Base-by-base conservation (phyloP, 2,888 invertebrate species). In the Polylopha cassiicola region DNA sequence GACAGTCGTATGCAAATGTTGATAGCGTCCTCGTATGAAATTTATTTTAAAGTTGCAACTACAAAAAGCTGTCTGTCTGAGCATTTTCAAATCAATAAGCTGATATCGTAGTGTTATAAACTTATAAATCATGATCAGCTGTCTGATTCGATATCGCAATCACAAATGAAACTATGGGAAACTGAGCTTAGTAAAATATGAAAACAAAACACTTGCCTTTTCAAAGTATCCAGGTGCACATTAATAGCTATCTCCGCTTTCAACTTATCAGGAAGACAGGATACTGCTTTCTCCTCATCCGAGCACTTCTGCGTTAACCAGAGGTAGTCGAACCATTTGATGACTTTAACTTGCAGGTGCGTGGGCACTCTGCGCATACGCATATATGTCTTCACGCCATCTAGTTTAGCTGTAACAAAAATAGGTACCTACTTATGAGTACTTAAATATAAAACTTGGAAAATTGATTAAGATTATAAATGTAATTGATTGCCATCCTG, bases 201-300 rank as follows among this genome's bases (percentile, higher is more conserved):
- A 14, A 9, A 15, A 14, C 21, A 17, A 14, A 43, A 26, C 24
- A 10, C 32, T 44, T 57, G 84, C 86, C 86, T 87, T 81, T 97
- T 97, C 73, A 99, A 88, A 47, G 98, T 99, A 87, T 99, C 98
- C 84, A 99, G 89, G 80, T 99, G 98, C 61, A 99, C 98, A 87
- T 99, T 98, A 84, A 99, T 98, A 67, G 98, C 98, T 69, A 99
- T 99, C 87, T 99, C 99, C 45, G 98, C 98, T 86, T 98, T 98
- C 64, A 98, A 89, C 84, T 98, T 98, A 87, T 98, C 98, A 82
- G 97, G 97, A 68, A 97, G 90, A 87, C 95, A 97, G 68, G 95
- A 95, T 59, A 97, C 96, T 41, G 95, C 95, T 77, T 93, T 93
- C 78, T 98, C 98, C 78, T 99, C 98, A 75, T 98, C 97, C 13